Percentiles rank a stretch among this genome's conserved stretches.
phyloP scores from a whole-genome alignment of 2,888 invertebrate genomes.

The Lasioglossum calceatum region DNA sequence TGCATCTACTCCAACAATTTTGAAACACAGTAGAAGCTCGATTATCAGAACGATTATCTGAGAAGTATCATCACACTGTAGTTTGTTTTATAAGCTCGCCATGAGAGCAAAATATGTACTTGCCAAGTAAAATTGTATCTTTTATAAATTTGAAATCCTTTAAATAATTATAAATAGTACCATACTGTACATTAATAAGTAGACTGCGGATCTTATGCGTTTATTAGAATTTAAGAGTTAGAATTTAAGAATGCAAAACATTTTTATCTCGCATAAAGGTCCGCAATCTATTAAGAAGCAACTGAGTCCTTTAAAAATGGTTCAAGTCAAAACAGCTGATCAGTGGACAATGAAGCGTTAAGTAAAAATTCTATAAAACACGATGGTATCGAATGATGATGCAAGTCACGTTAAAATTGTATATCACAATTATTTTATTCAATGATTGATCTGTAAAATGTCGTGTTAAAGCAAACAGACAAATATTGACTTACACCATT shows the following conservation, averaged over 20 bases:
- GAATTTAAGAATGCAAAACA: neutral
- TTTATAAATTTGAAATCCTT: neutral
- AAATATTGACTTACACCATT: neutral
- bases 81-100: neutral
- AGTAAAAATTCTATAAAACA: neutral
- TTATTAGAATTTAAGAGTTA: too few relatives aligned
- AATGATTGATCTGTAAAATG: neutral
- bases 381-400: too few relatives aligned
- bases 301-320: neutral
- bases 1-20: neutral
- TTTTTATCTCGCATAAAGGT: neutral
- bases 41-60: neutral
- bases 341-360: neutral
- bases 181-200: neutral
- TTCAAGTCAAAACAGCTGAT: neutral
- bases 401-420: too few relatives aligned
- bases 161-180: neutral
- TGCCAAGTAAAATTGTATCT: neutral
- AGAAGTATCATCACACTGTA: neutral
- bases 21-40: neutral
- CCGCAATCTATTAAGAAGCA: neutral
- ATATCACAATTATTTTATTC: neutral
- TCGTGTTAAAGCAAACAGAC: neutral
- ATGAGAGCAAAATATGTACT: too few relatives aligned
- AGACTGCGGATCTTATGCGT: neutral